A percentile compares a stretch with the other conserved stretches of the same genome.
Evolutionary conservation across 2,888 invertebrate genomes (phyloP).

Genomic region (Catocala fraxini): DNA sequence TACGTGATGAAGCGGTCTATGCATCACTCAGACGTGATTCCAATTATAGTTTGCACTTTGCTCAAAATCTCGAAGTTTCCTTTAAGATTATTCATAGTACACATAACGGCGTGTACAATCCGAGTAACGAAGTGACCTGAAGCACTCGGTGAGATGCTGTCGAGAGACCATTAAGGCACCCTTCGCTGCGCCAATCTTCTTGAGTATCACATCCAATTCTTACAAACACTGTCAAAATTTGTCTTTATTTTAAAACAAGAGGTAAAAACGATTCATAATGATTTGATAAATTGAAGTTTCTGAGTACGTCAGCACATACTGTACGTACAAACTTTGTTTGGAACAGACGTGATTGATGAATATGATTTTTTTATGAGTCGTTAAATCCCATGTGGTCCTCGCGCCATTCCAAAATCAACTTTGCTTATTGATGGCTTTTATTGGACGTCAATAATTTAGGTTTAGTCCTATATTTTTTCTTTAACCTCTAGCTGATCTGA

Average conservation of each 20-base stretch:
- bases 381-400: slow-evolving; percentile 49
- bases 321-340: slow-evolving; percentile 49
- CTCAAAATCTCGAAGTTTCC: slow-evolving; percentile 57
- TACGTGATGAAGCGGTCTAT: slow-evolving; percentile 33
- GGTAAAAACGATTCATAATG: slow-evolving; percentile 45
- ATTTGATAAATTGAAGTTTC: slow-evolving; percentile 51
- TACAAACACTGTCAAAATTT: slow-evolving; percentile 65
- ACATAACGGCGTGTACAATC: slow-evolving; percentile 78
- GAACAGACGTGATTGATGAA: slow-evolving; percentile 54
- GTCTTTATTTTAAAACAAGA: slow-evolving; percentile 57
- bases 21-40: slow-evolving; percentile 34
- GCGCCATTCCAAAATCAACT: slow-evolving; percentile 41
- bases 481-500: no score
- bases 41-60: slow-evolving; percentile 58
- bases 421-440: slow-evolving; percentile 49
- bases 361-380: slow-evolving; percentile 57
- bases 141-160: slow-evolving; percentile 77
- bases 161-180: slow-evolving; percentile 85
- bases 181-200: slow-evolving; percentile 82
- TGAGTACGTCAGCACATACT: slow-evolving; percentile 48
- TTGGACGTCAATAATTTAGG: slow-evolving; percentile 36
- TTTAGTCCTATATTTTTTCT: slow-evolving; percentile 11
- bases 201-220: slow-evolving; percentile 80
- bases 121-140: slow-evolving; percentile 86
- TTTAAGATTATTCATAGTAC: slow-evolving; percentile 76